Percentiles rank a stretch among this genome's conserved stretches.
Evolutionary conservation across 2,888 invertebrate species (phyloP).

Genomic region (Pyralis farinalis): DNA sequence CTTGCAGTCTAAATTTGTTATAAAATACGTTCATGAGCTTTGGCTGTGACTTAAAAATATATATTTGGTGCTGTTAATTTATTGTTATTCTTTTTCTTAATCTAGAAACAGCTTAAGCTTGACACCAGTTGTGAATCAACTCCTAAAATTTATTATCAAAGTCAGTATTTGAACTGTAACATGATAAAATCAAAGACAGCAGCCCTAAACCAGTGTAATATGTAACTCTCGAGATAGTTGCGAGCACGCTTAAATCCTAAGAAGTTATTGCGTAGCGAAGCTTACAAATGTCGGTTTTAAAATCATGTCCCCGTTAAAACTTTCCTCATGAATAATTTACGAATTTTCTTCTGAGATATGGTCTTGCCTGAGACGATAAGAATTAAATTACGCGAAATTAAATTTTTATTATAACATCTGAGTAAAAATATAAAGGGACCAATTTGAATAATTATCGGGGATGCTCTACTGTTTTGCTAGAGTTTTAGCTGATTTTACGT

Average conservation of each 20-base stretch:
- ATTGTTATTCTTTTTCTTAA: too few species aligned
- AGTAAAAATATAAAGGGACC: conserved; percentile 65
- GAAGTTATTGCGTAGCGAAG: conserved; percentile 52
- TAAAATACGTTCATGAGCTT: too few species aligned
- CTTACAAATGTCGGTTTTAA: conserved; percentile 77
- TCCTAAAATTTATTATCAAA: too few species aligned
- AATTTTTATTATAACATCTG: conserved; percentile 67
- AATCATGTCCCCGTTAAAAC: conserved; percentile 77
- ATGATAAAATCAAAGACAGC: too few species aligned
- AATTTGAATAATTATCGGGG: conserved; percentile 68
- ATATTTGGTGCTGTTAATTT: too few species aligned
- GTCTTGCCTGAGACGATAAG: conserved; percentile 72
- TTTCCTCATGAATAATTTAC: conserved; percentile 80
- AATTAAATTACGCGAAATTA: conserved; percentile 74
- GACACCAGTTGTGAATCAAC: too few species aligned
- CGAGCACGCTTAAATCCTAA: conserved; percentile 32
- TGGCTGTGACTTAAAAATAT: too few species aligned
- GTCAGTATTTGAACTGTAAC: too few species aligned
- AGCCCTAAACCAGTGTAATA: too few species aligned
- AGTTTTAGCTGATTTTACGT: conserved; percentile 39
- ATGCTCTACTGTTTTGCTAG: conserved; percentile 31
- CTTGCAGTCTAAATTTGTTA: too few species aligned
- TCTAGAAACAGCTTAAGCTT: too few species aligned
- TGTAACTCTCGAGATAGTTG: conserved; percentile 13
- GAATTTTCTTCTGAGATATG: conserved; percentile 75